Percentiles rank a stretch among this genome's conserved stretches.
phyloP scores from a whole-genome alignment of 2,113 vertebrate genomes.

The Macquaria australasica region DNA sequence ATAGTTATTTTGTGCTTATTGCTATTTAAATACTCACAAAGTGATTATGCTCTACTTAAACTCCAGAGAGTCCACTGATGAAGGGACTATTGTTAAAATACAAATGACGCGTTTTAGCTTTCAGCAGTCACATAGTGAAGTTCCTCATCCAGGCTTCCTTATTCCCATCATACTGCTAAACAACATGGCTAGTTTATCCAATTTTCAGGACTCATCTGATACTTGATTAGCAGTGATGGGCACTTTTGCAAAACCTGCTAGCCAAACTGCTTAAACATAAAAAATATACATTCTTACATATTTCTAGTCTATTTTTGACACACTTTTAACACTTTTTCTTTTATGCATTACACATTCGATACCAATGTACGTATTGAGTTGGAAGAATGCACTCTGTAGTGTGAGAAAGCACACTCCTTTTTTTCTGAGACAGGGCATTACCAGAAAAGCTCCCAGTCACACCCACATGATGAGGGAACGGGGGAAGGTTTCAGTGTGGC shows the following conservation, averaged over 20 bases:
- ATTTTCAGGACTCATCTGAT: not conserved
- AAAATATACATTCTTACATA: not conserved
- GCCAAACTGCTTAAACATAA: not conserved
- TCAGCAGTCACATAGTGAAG: not conserved
- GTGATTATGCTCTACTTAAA: not conserved
- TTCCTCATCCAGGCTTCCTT: not conserved
- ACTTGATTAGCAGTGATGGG: not conserved
- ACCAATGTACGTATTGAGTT: conserved; percentile 3
- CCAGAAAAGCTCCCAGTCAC: conserved; percentile 52
- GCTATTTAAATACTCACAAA: not conserved
- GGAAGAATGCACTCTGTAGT: conserved; percentile 6
- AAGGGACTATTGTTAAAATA: not conserved
- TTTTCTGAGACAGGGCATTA: conserved; percentile 22
- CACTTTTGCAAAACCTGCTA: not conserved
- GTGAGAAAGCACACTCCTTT: conserved; percentile 30
- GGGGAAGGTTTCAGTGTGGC: conserved; percentile 30
- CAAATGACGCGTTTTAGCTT: not conserved
- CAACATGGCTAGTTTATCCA: not conserved
- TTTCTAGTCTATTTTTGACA: not conserved
- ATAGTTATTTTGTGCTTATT: not conserved
- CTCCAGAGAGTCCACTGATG: not conserved
- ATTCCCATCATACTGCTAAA: not conserved
- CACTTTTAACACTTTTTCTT: not conserved
- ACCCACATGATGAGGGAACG: conserved; percentile 36
- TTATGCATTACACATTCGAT: not conserved